A percentile compares a stretch with the other conserved stretches of the same genome.
phyloP scores from a whole-genome alignment of 1,140 invertebrate genomes.

The Limonius californicus region DNA sequence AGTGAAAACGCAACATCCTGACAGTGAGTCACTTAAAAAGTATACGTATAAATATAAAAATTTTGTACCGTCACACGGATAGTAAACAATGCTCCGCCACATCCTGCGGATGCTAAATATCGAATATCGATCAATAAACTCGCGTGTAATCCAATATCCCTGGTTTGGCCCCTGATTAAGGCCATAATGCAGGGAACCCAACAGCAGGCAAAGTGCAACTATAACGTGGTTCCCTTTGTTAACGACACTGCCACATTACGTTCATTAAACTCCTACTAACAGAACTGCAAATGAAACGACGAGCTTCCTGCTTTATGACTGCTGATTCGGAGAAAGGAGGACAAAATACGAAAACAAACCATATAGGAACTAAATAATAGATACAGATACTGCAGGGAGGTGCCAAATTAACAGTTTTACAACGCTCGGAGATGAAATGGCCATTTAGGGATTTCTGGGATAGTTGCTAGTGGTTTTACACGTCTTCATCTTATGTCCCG shows the following conservation, averaged over 20 bases:
- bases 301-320: no score
- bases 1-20: neutral
- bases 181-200: neutral
- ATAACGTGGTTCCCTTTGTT: neutral
- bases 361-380: no score
- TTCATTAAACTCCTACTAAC: conserved; percentile 1
- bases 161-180: neutral
- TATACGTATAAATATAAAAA: neutral
- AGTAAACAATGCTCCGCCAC: conserved; percentile 17
- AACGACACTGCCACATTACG: neutral
- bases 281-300: no score
- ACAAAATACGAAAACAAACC: no score
- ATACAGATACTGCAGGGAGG: no score
- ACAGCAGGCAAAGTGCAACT: neutral
- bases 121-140: conserved; percentile 28
- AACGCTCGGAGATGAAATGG: no score
- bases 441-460: no score
- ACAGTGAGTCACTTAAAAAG: neutral
- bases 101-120: conserved; percentile 34
- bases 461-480: no score
- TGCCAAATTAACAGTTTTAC: no score
- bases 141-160: neutral
- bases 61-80: neutral
- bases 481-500: no score
- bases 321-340: no score